Conservation (phyloP, 2,888 invertebrate species). For the Dilophus febrilis region DNA sequence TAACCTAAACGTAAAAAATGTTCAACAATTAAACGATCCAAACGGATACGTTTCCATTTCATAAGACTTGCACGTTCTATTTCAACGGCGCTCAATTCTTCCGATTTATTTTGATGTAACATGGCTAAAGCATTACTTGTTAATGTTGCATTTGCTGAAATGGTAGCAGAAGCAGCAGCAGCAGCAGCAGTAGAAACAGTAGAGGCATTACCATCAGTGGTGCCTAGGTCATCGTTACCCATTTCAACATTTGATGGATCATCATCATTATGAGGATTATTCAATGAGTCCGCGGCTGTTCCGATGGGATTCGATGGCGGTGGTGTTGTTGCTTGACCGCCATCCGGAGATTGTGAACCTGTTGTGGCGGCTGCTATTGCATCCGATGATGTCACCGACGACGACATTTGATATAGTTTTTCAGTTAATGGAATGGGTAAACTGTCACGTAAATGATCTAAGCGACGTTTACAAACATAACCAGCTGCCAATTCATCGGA, state of each 20-base stretch:
- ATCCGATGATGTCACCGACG: not conserved
- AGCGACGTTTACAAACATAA: constrained; percentile 73
- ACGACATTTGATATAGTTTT: not conserved
- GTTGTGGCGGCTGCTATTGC: not conserved
- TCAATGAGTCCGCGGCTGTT: too few relatives aligned
- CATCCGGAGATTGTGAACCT: too few relatives aligned
- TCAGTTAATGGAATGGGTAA: constrained; percentile 14
- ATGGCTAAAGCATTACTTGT: too few relatives aligned
- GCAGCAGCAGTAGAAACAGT: too few relatives aligned
- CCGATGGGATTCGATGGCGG: constrained; percentile 9
- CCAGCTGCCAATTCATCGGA: constrained; percentile 83
- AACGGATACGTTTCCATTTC: constrained; percentile 38
- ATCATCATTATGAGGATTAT: too few relatives aligned
- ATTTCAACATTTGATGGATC: too few relatives aligned
- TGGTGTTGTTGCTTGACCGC: constrained; percentile 15
- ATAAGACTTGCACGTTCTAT: constrained; percentile 25
- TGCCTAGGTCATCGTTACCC: too few relatives aligned
- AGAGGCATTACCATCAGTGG: too few relatives aligned
- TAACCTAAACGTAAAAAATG: constrained; percentile 90
- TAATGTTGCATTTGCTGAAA: too few relatives aligned
- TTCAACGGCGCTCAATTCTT: constrained; percentile 11
- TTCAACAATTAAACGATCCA: constrained; percentile 93
- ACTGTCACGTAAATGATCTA: constrained; percentile 63
- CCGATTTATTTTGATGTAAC: too few relatives aligned
- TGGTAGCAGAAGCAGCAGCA: too few relatives aligned